A percentile compares a stretch with the other conserved stretches of the same genome.
phyloP scores from a whole-genome alignment of 1,140 invertebrate species.

The Phthorimaea operculella region DNA sequence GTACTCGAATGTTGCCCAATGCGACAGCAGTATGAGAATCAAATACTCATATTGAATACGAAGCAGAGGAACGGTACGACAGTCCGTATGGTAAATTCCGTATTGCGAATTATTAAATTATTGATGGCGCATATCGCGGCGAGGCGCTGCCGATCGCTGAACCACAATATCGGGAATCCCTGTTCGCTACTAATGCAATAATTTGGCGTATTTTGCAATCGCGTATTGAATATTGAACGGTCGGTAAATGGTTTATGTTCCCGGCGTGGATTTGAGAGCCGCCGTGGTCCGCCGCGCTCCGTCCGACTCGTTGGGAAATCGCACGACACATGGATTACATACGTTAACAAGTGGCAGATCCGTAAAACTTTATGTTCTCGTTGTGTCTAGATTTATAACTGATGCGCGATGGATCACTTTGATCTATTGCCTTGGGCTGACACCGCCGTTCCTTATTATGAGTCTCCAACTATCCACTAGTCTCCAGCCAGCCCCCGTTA shows the following conservation, averaged over 20 bases:
- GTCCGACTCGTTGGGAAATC: conserved; percentile 53
- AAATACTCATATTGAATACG: conserved; percentile 67
- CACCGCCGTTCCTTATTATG: neutral
- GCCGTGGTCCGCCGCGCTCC: conserved; percentile 49
- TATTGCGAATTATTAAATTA: conserved; percentile 69
- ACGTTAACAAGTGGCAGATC: conserved; percentile 54
- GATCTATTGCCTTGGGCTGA: conserved; percentile 22
- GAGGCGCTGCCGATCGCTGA: conserved; percentile 54
- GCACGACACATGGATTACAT: conserved; percentile 50
- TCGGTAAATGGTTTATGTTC: conserved; percentile 67
- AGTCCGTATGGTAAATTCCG: conserved; percentile 64
- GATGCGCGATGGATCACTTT: conserved; percentile 37
- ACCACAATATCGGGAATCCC: conserved; percentile 67
- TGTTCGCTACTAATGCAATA: conserved; percentile 66
- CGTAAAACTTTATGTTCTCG: conserved; percentile 52
- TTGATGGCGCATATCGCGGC: conserved; percentile 65
- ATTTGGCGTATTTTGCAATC: conserved; percentile 68
- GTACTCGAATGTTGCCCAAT: conserved; percentile 55
- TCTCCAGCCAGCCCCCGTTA: conserved; percentile 2
- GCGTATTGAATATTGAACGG: conserved; percentile 66
- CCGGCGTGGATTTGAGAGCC: conserved; percentile 58
- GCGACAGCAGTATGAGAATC: conserved; percentile 66
- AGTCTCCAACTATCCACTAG: no score
- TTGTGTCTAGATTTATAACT: conserved; percentile 50
- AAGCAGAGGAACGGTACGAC: conserved; percentile 61